A percentile compares a stretch with the other conserved stretches of the same genome.
phyloP scores from a whole-genome alignment of 2,113 vertebrate species.

The Pangasianodon hypophthalmus region DNA sequence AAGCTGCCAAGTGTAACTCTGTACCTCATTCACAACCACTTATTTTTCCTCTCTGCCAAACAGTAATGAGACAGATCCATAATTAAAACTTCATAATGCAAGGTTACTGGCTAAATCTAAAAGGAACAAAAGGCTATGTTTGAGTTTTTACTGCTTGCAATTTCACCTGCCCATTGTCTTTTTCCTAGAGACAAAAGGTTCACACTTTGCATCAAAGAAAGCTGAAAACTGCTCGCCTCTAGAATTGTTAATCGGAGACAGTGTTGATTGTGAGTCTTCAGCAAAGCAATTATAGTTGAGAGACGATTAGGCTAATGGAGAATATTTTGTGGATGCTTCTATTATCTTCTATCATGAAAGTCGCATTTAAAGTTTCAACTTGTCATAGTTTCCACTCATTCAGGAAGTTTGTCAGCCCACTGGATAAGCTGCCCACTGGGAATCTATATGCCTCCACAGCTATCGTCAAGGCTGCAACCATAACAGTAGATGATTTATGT shows the following conservation, averaged over 20 bases:
- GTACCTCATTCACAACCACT: conserved; percentile 23
- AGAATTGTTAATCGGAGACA: background rate
- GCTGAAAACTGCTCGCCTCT: background rate
- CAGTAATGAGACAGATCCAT: conserved; percentile 28
- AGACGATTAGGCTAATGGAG: background rate
- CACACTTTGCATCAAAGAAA: background rate
- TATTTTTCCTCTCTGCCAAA: conserved; percentile 25
- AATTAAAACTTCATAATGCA: conserved; percentile 45
- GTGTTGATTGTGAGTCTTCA: conserved; percentile 16
- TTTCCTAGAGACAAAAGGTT: background rate
- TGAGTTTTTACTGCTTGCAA: conserved; percentile 15
- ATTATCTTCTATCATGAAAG: background rate
- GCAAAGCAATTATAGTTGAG: conserved; percentile 16
- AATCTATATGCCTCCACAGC: background rate
- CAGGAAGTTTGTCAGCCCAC: background rate
- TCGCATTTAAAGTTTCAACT: background rate
- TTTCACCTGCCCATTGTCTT: background rate
- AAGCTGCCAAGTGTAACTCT: conserved; percentile 49
- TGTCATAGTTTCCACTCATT: background rate
- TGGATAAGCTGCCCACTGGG: background rate
- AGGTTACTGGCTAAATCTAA: conserved; percentile 44
- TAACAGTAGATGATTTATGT: conserved; percentile 35
- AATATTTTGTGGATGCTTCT: background rate
- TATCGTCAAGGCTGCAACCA: background rate
- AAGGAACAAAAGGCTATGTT: conserved; percentile 31